Conservation (phyloP, 2,888 invertebrate genomes). For the Pseudeuparius sepicola region DNA sequence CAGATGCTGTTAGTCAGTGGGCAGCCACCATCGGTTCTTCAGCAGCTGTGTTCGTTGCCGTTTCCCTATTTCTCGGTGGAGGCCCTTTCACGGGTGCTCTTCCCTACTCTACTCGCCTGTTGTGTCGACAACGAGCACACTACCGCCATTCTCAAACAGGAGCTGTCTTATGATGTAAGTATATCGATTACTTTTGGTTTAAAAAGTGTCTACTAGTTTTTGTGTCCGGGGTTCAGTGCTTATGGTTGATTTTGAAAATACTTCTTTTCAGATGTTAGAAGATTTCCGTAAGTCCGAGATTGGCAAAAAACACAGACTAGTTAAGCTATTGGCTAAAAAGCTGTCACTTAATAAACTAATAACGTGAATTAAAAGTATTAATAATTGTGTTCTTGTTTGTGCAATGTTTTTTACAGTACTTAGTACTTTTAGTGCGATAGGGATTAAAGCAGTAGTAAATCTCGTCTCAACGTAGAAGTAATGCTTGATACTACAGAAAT, state of each 20-base stretch:
- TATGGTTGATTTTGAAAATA: too few species aligned
- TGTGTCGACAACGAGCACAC: constrained; percentile 58
- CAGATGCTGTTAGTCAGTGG: constrained; percentile 66
- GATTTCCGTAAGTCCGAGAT: constrained; percentile 46
- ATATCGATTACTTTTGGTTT: constrained; percentile 3
- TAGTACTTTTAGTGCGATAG: too few species aligned
- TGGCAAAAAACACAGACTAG: constrained; percentile 43
- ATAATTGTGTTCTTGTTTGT: too few species aligned
- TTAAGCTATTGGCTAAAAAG: constrained; percentile 38
- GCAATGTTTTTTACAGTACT: too few species aligned
- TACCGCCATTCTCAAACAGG: constrained; percentile 63
- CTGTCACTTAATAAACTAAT: constrained; percentile 15
- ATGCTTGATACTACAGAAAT: too few species aligned
- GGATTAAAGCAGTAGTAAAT: too few species aligned
- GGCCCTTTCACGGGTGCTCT: constrained; percentile 56
- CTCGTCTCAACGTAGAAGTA: too few species aligned
- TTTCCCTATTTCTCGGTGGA: constrained; percentile 79
- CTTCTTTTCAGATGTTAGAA: constrained; percentile 47
- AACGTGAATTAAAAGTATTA: constrained; percentile 7
- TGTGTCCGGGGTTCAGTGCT: background rate
- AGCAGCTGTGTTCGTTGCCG: constrained; percentile 74
- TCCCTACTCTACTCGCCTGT: constrained; percentile 71
- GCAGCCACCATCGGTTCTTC: constrained; percentile 67
- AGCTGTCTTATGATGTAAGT: constrained; percentile 51
- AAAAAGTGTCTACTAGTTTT: background rate